These are phyloP conservation scores for Schizothorax lantsangensis DNA, from an alignment of 2,797 vertebrate species.

Conservation along the genomic window DNA sequence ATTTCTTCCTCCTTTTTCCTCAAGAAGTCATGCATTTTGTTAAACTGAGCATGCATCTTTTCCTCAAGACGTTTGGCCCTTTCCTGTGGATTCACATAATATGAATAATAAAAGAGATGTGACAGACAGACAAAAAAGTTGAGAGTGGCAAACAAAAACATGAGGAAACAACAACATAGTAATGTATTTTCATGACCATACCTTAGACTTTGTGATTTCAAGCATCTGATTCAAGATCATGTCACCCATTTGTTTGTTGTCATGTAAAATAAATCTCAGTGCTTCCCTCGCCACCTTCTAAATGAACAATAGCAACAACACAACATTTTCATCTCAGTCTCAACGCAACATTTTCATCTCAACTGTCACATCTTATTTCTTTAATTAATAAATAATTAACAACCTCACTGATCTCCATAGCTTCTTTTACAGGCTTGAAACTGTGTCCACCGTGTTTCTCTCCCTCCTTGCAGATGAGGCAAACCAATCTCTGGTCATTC, in stretches of 20 bases:
- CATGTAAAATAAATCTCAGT: conserved; percentile 11
- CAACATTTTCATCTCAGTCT: neutral
- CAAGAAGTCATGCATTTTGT: conserved; percentile 57
- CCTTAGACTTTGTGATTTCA: conserved; percentile 48
- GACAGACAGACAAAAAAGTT: neutral
- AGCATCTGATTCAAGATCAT: conserved; percentile 40
- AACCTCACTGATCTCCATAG: conserved; percentile 56
- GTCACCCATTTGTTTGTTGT: conserved; percentile 26
- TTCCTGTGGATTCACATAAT: conserved; percentile 26
- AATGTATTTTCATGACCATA: neutral
- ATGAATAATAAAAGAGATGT: neutral
- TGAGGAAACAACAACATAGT: neutral
- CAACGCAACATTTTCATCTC: neutral
- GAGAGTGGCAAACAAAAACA: neutral
- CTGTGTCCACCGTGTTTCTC: conserved; percentile 65
- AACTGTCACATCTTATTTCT: neutral
- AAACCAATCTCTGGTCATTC: conserved; percentile 60
- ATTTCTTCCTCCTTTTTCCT: conserved; percentile 51
- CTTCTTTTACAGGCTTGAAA: conserved; percentile 67
- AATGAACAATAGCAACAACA: neutral
- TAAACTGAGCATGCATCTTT: conserved; percentile 52
- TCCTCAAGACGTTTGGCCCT: conserved; percentile 19
- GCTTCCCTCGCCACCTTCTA: conserved; percentile 6
- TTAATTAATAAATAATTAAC: neutral
- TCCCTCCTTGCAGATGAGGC: conserved; percentile 66